These are phyloP conservation scores for Anthopleura xanthogrammica DNA, from an alignment of 92 coral and sea anemone species.

Conservation along the genomic window DNA sequence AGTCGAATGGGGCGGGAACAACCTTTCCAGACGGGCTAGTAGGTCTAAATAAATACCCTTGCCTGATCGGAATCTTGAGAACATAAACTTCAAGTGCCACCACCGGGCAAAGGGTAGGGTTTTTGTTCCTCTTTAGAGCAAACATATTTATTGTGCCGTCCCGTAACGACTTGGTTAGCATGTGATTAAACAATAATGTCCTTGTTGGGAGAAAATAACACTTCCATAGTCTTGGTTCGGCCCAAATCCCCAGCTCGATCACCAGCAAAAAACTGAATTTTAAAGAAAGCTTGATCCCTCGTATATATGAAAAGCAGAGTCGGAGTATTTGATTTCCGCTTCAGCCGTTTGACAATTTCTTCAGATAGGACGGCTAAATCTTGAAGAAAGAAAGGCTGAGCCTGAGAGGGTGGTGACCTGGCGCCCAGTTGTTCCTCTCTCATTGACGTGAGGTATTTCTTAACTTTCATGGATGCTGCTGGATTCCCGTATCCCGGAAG, in stretches of 20 bases:
- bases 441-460: not conserved
- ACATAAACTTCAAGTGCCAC: conserved; percentile 45
- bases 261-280: not conserved
- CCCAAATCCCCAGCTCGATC: not conserved
- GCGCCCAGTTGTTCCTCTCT: conserved; percentile 11
- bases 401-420: not conserved
- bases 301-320: no score
- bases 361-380: not conserved
- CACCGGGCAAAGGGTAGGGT: conserved; percentile 34
- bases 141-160: not conserved
- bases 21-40: conserved; percentile 27
- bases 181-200: not conserved
- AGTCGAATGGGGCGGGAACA: conserved; percentile 20
- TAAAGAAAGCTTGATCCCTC: no score
- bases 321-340: no score
- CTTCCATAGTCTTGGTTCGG: not conserved
- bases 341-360: not conserved
- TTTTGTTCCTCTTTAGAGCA: not conserved
- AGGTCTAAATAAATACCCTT: conserved; percentile 36
- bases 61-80: conserved; percentile 21
- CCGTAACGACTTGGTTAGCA: not conserved
- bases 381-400: not conserved
- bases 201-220: not conserved
- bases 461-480: conserved; percentile 5
- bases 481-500: conserved; percentile 31